phyloP scores from a whole-genome alignment of 2,113 vertebrate genomes.

The Actinemys pallida region DNA sequence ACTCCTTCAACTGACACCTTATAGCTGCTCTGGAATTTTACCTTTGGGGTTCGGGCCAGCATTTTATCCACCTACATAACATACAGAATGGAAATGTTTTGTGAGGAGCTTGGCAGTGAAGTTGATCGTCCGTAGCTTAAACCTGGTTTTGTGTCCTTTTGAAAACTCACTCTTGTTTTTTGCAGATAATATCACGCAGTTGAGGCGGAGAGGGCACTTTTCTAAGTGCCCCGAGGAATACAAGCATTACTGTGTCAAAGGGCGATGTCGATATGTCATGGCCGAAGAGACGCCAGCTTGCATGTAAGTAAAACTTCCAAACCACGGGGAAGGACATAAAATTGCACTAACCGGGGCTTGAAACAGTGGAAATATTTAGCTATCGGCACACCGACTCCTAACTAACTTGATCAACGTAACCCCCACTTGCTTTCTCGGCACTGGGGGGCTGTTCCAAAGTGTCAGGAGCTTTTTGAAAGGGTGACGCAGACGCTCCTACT shows the following conservation, averaged over 20 bases:
- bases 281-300: constrained; percentile 82
- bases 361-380: constrained; percentile 28
- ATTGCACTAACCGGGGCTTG: neutral
- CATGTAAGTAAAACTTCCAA: constrained; percentile 73
- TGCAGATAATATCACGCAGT: constrained; percentile 59
- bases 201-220: constrained; percentile 79
- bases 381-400: neutral
- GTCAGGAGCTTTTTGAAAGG: neutral
- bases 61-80: neutral
- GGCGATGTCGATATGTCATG: constrained; percentile 81
- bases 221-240: constrained; percentile 83
- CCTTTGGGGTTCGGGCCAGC: neutral
- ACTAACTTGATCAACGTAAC: neutral
- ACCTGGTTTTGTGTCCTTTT: neutral
- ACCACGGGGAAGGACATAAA: neutral
- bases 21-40: neutral
- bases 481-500: neutral
- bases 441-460: neutral
- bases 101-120: neutral
- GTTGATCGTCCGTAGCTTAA: neutral
- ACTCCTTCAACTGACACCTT: neutral
- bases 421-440: neutral
- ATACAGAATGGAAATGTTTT: neutral
- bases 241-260: constrained; percentile 83
- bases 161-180: neutral